These are phyloP conservation scores for Taeniopygia guttata DNA, from an alignment of 2,797 vertebrate genomes.

Conservation along the genomic window DNA sequence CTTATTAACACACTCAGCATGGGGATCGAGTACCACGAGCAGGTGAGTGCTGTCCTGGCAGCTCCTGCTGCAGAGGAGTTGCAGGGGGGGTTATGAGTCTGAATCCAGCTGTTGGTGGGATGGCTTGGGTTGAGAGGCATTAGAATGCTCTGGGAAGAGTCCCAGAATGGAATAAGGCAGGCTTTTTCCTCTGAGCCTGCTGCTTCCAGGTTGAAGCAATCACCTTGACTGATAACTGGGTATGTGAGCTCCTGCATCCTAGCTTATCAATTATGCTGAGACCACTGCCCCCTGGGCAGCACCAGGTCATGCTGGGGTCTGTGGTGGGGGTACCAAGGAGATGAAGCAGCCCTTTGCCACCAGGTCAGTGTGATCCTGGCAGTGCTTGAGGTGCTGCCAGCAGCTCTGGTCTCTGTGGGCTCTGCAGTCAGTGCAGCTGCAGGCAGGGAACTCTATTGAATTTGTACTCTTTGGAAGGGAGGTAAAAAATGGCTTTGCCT, in stretches of 20 bases:
- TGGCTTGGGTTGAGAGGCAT: neutral
- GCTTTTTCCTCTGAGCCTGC: neutral
- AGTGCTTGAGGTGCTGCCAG: neutral
- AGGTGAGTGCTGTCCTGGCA: slow-evolving; percentile 73
- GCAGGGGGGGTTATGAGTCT: accelerated
- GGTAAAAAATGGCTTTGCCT: slow-evolving; percentile 24
- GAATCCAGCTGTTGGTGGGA: accelerated
- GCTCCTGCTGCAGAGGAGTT: accelerated
- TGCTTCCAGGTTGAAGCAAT: neutral
- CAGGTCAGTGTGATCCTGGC: neutral
- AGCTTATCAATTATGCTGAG: accelerated
- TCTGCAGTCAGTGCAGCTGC: neutral
- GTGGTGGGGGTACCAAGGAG: neutral
- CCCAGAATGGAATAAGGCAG: neutral
- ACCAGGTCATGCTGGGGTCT: neutral
- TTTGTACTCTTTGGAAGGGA: slow-evolving; percentile 9
- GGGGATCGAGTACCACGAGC: slow-evolving; percentile 90
- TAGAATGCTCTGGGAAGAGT: neutral
- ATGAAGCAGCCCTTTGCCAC: neutral
- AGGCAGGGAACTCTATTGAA: neutral
- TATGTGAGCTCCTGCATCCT: neutral
- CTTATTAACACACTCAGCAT: slow-evolving; percentile 91
- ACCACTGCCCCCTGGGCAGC: accelerated
- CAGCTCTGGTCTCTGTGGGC: neutral
- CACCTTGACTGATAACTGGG: neutral